Base-by-base conservation (phyloP, 2,113 vertebrate species). In the Trematomus loennbergii region DNA sequence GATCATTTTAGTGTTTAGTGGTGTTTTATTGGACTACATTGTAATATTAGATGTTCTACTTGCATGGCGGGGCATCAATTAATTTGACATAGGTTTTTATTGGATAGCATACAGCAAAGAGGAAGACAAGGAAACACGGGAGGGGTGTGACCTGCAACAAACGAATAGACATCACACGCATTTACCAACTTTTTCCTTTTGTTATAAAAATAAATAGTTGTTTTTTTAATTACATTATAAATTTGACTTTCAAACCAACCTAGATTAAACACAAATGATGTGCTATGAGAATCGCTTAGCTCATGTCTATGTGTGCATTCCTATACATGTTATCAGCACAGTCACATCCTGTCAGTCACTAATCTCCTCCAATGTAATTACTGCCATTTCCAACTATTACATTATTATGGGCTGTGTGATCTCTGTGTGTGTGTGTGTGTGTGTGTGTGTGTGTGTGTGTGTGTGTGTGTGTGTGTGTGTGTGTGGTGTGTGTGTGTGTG, bases 361-460 rank as follows among this genome's bases (percentile, higher is more conserved):
- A 72, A 84, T 81, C 72, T 87, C 62, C 45, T 55, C n/a, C 43
- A 69, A 78, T 49, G 68, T 82, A 92, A 92, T 91, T 92, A 72
- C 78, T 77, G 82, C 84, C 78, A 92, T 89, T 91, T 88, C 78
- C 89, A 92, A 82, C 87, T 59, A 90, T 90, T 89, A 92, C 55
- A 84, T 75, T 81, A 86, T 84, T 78, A 88, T 76, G 85, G 61
- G 68, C 61, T 85, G 74, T 89, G 71, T 85, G 53, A 79, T 89
- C 68, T 72, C 18, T 79, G 17, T 79, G 15, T 71, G 45, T 57
- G 22, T 82, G 36, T 29, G 57, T 57, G 22, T 72, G 61, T 57
- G 64, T 69, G 43, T 82, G n/a, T 74, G n/a, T 72, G 53, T 80
- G 71, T 68, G 63, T 60, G 50, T 68, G 74, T 72, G 22, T 73